These are phyloP conservation scores for Itoplectis maculator DNA, from an alignment of 2,888 invertebrate genomes.

Conservation along the genomic window DNA sequence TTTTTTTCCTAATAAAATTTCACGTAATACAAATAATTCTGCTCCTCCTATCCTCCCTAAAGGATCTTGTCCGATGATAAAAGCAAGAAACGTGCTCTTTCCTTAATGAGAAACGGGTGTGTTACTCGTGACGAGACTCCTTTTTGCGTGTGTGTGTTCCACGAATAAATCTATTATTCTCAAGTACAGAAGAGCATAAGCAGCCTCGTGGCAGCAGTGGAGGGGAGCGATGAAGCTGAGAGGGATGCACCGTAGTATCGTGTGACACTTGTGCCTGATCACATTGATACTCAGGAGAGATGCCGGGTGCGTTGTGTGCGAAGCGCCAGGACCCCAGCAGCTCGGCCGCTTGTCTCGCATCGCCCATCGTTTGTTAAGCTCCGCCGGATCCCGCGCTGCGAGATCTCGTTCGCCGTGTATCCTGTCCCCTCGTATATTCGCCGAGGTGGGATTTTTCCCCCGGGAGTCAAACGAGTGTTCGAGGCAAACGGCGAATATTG, in stretches of 20 bases:
- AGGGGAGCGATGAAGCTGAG: background rate
- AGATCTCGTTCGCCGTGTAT: conserved; percentile 39
- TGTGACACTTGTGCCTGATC: conserved; percentile 41
- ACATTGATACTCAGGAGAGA: conserved; percentile 29
- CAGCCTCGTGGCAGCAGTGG: background rate
- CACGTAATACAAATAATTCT: background rate
- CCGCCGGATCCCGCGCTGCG: conserved; percentile 6
- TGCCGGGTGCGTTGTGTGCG: conserved; percentile 4
- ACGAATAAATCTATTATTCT: conserved; percentile 41
- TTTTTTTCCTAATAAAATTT: too few species aligned
- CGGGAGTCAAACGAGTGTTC: conserved; percentile 68
- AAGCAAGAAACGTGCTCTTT: background rate
- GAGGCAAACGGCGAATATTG: conserved; percentile 67
- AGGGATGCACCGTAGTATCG: conserved; percentile 25
- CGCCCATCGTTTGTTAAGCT: conserved; percentile 52
- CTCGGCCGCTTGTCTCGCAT: conserved; percentile 37
- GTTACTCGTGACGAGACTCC: background rate
- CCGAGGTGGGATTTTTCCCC: conserved; percentile 76
- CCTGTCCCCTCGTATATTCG: conserved; percentile 57
- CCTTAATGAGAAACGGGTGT: conserved; percentile 12
- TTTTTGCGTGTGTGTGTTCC: background rate
- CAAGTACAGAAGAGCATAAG: conserved; percentile 7
- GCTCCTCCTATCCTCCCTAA: background rate
- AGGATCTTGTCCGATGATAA: background rate
- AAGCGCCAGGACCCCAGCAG: conserved; percentile 41